Conservation (phyloP, 2,797 vertebrate genomes). For the Brachyalestes nurse region DNA sequence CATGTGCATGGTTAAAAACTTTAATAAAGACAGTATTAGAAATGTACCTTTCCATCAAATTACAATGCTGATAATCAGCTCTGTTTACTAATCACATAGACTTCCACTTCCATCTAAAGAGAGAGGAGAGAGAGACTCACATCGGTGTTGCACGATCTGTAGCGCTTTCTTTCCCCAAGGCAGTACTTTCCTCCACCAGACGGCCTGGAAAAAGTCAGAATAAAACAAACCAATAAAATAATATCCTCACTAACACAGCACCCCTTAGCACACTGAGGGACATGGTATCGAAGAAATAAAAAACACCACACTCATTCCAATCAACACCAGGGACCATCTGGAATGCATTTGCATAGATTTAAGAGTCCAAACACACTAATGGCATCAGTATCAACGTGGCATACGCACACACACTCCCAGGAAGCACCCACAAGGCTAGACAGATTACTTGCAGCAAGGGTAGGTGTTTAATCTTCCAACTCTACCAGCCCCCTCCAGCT, state of each 20-base stretch:
- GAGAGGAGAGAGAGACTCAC: conserved; percentile 80
- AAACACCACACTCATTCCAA: conserved; percentile 23
- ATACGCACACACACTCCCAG: conserved; percentile 1
- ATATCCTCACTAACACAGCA: conserved; percentile 35
- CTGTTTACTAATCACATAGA: neutral
- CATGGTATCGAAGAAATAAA: conserved; percentile 28
- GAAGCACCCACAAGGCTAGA: neutral
- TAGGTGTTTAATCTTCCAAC: neutral
- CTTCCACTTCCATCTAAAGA: neutral
- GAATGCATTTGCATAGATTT: conserved; percentile 31
- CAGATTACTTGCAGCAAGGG: neutral
- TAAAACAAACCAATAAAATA: conserved; percentile 54
- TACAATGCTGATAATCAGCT: neutral
- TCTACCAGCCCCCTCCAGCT: conserved; percentile 2
- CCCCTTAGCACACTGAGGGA: conserved; percentile 20
- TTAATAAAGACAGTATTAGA: too few species aligned
- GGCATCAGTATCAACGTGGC: conserved; percentile 26
- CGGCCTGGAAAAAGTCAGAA: conserved; percentile 80
- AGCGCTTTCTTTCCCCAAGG: conserved; percentile 95
- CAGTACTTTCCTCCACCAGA: conserved; percentile 98
- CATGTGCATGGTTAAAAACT: neutral
- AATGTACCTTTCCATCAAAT: neutral
- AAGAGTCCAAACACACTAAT: conserved; percentile 1
- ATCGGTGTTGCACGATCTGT: conserved; percentile 96
- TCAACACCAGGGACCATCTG: conserved; percentile 45